These are phyloP conservation scores for Parauchenoglanis ngamensis DNA, from an alignment of 2,797 vertebrate genomes.

Conservation along the genomic window DNA sequence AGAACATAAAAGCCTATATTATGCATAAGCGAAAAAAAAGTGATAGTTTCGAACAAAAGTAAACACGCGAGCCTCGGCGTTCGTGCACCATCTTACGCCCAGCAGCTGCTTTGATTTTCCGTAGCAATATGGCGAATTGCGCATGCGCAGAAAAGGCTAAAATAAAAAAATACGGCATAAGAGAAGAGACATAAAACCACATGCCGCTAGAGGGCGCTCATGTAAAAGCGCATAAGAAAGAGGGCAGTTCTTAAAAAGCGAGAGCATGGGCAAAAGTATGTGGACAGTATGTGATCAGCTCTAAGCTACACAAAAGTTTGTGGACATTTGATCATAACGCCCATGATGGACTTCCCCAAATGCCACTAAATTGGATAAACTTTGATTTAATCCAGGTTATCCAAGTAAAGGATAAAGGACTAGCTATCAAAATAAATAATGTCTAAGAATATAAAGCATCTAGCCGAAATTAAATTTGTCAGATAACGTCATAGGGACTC, in stretches of 20 bases:
- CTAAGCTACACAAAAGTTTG: too few species aligned
- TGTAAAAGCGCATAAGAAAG: neutral
- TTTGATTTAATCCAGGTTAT: neutral
- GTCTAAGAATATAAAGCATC: neutral
- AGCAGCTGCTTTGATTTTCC: constrained; percentile 43
- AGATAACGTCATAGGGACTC: neutral
- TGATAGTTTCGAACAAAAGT: neutral
- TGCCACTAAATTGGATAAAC: neutral
- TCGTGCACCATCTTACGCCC: constrained; percentile 50
- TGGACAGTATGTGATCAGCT: neutral
- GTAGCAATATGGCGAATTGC: constrained; percentile 51
- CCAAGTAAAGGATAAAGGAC: neutral
- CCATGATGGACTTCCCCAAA: neutral
- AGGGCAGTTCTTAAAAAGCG: neutral
- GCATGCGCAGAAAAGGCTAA: constrained; percentile 43
- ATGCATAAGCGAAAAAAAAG: neutral
- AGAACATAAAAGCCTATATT: neutral
- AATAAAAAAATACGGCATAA: too few species aligned
- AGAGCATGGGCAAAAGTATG: neutral
- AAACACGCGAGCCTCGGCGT: constrained; percentile 23
- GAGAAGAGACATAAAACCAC: neutral
- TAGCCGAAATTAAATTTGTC: neutral
- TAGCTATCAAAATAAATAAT: neutral
- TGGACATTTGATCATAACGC: neutral
- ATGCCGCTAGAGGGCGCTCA: constrained; percentile 9